Percentiles rank a stretch among this genome's conserved stretches.
Conservation (phyloP, 2,113 vertebrate species). For the Symphodus melops region DNA sequence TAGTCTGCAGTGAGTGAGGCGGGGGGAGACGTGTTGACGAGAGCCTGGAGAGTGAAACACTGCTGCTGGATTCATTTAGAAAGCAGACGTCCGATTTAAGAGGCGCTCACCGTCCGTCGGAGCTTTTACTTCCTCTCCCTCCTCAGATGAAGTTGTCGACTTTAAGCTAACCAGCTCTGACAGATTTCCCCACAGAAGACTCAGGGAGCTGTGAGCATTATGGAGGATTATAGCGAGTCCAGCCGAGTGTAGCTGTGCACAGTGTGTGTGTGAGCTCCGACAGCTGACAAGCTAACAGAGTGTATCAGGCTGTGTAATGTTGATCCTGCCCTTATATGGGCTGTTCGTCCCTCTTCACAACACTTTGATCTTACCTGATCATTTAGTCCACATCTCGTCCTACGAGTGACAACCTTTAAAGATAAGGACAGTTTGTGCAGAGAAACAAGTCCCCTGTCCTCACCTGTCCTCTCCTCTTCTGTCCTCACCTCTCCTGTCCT, state of each 20-base stretch:
- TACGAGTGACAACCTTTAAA: no score
- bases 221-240: slow-evolving; percentile 56
- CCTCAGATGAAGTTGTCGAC: slow-evolving; percentile 27
- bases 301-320: no score
- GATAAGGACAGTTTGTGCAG: no score
- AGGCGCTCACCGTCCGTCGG: not conserved
- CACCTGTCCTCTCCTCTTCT: no score
- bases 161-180: slow-evolving; percentile 42
- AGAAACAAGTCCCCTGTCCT: no score
- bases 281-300: slow-evolving; percentile 9
- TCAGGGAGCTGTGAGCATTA: slow-evolving; percentile 41
- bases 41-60: slow-evolving; percentile 13
- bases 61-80: slow-evolving; percentile 20
- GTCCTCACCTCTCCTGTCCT: no score
- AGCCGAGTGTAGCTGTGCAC: slow-evolving; percentile 38
- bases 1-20: not conserved
- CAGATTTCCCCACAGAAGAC: slow-evolving; percentile 34
- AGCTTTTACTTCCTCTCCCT: not conserved
- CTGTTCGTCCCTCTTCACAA: no score
- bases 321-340: no score
- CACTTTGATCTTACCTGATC: no score
- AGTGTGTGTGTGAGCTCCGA: not conserved
- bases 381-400: no score
- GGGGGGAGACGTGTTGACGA: slow-evolving; percentile 24
- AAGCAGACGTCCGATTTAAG: slow-evolving; percentile 6